A percentile compares a stretch with the other conserved stretches of the same genome.
Evolutionary conservation across 2,113 vertebrate genomes (phyloP).

Genomic region (Atractosteus spatula): DNA sequence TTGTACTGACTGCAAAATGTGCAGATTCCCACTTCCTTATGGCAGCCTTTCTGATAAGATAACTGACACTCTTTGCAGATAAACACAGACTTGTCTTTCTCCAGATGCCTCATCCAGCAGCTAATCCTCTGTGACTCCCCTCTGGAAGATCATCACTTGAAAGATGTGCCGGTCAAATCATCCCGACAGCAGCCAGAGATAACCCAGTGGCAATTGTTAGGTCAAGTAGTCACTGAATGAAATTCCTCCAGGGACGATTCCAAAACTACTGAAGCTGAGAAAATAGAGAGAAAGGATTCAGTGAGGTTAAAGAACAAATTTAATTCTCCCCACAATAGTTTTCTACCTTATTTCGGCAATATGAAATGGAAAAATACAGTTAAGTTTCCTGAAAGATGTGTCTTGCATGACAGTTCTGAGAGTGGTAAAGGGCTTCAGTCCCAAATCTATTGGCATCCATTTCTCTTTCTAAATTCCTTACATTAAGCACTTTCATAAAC

Average conservation of each 20-base stretch:
- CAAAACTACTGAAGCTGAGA: constrained; percentile 35
- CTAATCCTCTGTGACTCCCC: constrained; percentile 54
- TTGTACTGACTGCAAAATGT: constrained; percentile 41
- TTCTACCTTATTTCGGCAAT: neutral
- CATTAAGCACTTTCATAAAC: too few relatives aligned
- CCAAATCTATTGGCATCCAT: too few relatives aligned
- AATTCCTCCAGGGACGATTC: constrained; percentile 33
- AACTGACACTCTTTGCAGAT: constrained; percentile 52
- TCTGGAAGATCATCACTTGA: constrained; percentile 39
- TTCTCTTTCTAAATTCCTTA: too few relatives aligned
- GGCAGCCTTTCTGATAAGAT: constrained; percentile 45
- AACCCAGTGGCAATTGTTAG: constrained; percentile 40
- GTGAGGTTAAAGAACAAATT: neutral
- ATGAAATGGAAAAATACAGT: too few relatives aligned
- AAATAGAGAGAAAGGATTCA: constrained; percentile 21
- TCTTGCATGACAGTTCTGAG: too few relatives aligned
- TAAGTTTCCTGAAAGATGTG: too few relatives aligned
- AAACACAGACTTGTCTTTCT: constrained; percentile 46
- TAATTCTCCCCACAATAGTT: neutral
- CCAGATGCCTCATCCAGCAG: constrained; percentile 54
- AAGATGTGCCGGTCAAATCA: constrained; percentile 50
- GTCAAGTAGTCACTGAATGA: constrained; percentile 43
- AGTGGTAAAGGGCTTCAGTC: too few relatives aligned
- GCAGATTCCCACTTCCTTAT: constrained; percentile 29
- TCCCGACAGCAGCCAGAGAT: constrained; percentile 36